phyloP scores from a whole-genome alignment of 2,113 vertebrate genomes.

The Myodes glareolus region DNA sequence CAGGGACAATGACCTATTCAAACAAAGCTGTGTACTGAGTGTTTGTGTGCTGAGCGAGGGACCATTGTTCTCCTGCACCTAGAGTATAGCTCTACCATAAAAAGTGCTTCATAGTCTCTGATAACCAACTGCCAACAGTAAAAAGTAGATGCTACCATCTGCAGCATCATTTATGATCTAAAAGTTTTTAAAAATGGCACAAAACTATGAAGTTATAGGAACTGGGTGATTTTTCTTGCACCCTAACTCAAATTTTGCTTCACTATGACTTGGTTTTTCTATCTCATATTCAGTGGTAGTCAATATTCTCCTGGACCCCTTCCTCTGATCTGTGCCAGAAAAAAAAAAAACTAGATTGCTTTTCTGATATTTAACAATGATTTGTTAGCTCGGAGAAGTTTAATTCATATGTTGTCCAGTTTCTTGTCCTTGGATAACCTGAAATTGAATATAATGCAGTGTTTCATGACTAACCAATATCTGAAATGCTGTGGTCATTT shows the following conservation, averaged over 20 bases:
- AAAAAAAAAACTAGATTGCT: neutral
- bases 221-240: neutral
- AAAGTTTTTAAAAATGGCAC: neutral
- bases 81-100: neutral
- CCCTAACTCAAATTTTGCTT: neutral
- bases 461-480: slow-evolving; percentile 65
- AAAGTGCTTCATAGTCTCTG: neutral
- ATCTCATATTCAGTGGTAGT: neutral
- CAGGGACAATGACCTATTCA: neutral
- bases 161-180: neutral
- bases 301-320: neutral
- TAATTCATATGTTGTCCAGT: slow-evolving; percentile 3
- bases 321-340: neutral
- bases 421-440: slow-evolving; percentile 56
- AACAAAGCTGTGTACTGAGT: neutral
- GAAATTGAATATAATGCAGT: slow-evolving; percentile 45
- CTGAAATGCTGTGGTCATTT: slow-evolving; percentile 58
- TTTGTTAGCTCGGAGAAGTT: neutral
- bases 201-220: neutral
- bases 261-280: accelerated
- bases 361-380: slow-evolving; percentile 30
- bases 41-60: too few relatives aligned
- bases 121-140: neutral
- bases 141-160: neutral
- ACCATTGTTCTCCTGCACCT: neutral